Conservation (phyloP, 2,888 invertebrate genomes). For the Bellardia pandia region DNA sequence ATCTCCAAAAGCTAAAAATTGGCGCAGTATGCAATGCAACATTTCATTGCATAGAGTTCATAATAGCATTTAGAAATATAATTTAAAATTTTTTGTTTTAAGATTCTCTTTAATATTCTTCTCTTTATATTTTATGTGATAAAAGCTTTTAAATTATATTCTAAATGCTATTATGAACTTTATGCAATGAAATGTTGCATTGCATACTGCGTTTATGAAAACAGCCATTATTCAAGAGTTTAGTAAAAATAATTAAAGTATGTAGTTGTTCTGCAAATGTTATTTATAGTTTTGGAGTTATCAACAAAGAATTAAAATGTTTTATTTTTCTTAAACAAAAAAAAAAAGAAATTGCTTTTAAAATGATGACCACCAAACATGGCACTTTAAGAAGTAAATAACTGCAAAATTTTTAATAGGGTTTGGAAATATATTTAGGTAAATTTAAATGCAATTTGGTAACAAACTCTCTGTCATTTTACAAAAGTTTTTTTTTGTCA, state of each 20-base stretch:
- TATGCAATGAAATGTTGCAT: no score
- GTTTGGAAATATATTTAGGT: not conserved
- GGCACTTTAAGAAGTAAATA: constrained; percentile 64
- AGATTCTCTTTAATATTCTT: no score
- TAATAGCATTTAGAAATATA: no score
- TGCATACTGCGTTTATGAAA: no score
- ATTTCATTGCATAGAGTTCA: no score
- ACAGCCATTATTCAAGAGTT: not conserved
- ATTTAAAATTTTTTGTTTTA: no score
- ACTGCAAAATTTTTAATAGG: constrained; percentile 2
- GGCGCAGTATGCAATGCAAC: no score
- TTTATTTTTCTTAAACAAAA: constrained; percentile 8
- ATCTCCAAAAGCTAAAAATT: constrained; percentile 40
- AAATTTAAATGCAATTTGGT: constrained; percentile 39
- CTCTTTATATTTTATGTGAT: no score
- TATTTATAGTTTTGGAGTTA: constrained; percentile 52
- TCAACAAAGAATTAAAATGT: constrained; percentile 50
- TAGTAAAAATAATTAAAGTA: constrained; percentile 26
- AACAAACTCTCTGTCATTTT: constrained; percentile 3
- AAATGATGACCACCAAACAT: constrained; percentile 70
- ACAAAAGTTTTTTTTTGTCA: not conserved
- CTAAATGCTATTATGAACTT: no score
- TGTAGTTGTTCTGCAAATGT: not conserved
- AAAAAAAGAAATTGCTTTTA: constrained; percentile 46
- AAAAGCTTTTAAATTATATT: no score